Evolutionary conservation across 2,797 vertebrate species (phyloP), one percentile per base, ranked within the genome.

Genomic region (Anolis apletophallus): DNA sequence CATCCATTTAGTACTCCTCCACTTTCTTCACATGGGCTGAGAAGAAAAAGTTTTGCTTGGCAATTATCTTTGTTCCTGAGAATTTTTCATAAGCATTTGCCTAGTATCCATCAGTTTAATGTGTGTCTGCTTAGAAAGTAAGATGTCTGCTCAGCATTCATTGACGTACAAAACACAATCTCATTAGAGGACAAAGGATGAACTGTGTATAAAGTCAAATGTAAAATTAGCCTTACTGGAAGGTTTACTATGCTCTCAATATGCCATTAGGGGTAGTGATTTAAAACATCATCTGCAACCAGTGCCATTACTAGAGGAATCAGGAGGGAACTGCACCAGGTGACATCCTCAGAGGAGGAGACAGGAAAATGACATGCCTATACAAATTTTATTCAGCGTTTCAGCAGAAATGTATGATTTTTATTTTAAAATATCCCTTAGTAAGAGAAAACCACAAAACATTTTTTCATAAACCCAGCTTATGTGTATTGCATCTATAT

Each of bases 21-120:
- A n/a, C 89, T 94, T 93, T 87, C 81, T 93, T 85, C 79, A 61
- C 81, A 91, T 72, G 71, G 92, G 88, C 91, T 2, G 21, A 90
- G 74, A 83, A 90, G 52, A 83, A 50, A 90, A 94, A 93, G 82
- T 92, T 95, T 94, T 94, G 86, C 89, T 89, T 94, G 87, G 50
- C 93, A 92, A 92, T 95, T 89, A 64, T 91, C 89, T 85, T 87
- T 93, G 89, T 94, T 91, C 94, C 73, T 88, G 77, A 85, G 87
- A 90, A 92, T 91, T 93, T 96, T 95, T 95, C 91, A 94, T 94
- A 91, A 91, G 88, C 87, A 95, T 85, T 93, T 93, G 55, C 92
- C 77, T 89, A 71, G 76, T 85, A 96, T 96, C 95, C 91, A 95
- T 95, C 92, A 93, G 91, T 87, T 96, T 95, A 95, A 93, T 93